A percentile compares a stretch with the other conserved stretches of the same genome.
Evolutionary conservation across 2,888 invertebrate species (phyloP).

Genomic region (Cryptus armator): DNA sequence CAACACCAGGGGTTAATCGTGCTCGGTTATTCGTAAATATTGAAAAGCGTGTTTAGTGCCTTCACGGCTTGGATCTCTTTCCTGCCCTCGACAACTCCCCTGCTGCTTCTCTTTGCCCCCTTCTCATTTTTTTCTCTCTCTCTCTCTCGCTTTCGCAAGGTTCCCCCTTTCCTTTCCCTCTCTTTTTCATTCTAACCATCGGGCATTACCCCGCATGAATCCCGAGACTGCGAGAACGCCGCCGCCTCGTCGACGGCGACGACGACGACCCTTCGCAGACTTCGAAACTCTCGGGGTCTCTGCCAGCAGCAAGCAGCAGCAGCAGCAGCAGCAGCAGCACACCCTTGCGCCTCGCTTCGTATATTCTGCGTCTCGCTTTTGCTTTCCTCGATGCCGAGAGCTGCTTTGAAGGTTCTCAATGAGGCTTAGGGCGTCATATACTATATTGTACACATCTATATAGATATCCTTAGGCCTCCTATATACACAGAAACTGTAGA

Average conservation of each 20-base stretch:
- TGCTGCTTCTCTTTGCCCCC: constrained; percentile 35
- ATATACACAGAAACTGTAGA: constrained; percentile 30
- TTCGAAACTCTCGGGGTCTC: constrained; percentile 61
- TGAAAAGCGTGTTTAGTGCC: constrained; percentile 76
- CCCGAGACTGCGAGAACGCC: constrained; percentile 34
- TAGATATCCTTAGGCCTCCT: constrained; percentile 26
- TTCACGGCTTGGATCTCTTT: constrained; percentile 46
- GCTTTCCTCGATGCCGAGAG: constrained; percentile 61
- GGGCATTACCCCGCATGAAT: constrained; percentile 51
- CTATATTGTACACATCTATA: constrained; percentile 45
- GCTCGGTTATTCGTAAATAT: constrained; percentile 78
- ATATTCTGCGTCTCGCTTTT: constrained; percentile 59
- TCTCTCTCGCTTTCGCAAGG: constrained; percentile 43
- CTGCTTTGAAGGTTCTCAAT: constrained; percentile 77
- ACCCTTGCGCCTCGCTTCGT: constrained; percentile 44
- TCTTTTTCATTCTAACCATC: constrained; percentile 58
- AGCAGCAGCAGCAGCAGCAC: constrained; percentile 40
- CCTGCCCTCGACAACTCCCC: constrained; percentile 39
- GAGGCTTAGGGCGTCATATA: constrained; percentile 69
- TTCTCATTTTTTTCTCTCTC: background rate
- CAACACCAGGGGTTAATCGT: constrained; percentile 73
- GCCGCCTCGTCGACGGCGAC: constrained; percentile 27
- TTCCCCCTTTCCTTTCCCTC: constrained; percentile 15
- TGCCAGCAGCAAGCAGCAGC: constrained; percentile 46
- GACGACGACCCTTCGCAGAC: constrained; percentile 67